phyloP scores from a whole-genome alignment of 1,140 invertebrate genomes.

The Drosophila cardini region DNA sequence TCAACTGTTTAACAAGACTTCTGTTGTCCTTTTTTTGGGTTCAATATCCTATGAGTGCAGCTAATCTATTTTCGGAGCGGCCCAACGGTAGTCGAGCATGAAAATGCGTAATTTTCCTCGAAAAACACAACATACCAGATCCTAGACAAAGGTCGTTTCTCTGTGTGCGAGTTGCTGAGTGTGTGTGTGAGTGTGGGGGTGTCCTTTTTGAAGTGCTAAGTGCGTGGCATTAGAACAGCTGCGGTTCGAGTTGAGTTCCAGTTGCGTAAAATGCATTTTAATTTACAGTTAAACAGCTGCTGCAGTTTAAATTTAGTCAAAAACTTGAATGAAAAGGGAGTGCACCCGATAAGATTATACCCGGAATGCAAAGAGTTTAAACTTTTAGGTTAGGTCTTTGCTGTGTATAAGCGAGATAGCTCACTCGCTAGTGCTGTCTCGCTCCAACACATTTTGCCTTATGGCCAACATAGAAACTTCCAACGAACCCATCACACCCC shows the following conservation, averaged over 20 bases:
- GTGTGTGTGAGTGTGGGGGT: constrained; percentile 60
- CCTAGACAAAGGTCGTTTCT: constrained; percentile 27
- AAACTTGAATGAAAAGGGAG: no score
- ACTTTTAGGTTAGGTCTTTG: no score
- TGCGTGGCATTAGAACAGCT: constrained; percentile 79
- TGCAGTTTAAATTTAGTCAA: constrained; percentile 63
- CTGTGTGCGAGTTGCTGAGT: constrained; percentile 3
- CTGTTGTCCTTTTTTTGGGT: constrained; percentile 49
- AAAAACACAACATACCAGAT: constrained; percentile 52
- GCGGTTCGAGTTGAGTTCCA: constrained; percentile 69
- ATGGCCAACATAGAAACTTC: no score
- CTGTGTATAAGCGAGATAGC: no score
- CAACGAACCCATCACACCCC: no score
- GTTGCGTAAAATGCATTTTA: constrained; percentile 84
- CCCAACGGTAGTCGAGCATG: constrained; percentile 78
- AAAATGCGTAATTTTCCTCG: constrained; percentile 77
- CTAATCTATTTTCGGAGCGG: constrained; percentile 72
- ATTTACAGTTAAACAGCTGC: constrained; percentile 79
- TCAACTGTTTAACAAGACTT: constrained; percentile 15
- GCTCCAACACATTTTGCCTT: no score
- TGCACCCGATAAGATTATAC: no score
- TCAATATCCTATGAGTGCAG: constrained; percentile 76
- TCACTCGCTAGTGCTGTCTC: no score
- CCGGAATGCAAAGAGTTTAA: no score
- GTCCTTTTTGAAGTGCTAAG: constrained; percentile 68